A percentile compares a stretch with the other conserved stretches of the same genome.
Evolutionary conservation across 2,888 invertebrate genomes (phyloP).

Genomic region (Oxyscelio sp.): DNA sequence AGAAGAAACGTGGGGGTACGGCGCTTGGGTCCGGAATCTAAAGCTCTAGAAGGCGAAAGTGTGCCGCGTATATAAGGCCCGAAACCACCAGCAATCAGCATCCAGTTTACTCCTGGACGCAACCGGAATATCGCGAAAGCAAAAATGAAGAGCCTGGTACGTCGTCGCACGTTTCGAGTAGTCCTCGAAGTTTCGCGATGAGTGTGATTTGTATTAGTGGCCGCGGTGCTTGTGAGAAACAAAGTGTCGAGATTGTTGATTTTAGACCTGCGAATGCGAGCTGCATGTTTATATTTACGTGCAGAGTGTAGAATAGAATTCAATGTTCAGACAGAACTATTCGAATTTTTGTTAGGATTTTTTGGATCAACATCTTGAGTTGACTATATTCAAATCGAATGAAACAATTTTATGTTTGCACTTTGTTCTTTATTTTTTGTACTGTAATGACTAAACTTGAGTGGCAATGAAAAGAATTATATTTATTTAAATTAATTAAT

Average conservation of each 20-base stretch:
- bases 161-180: slow-evolving; percentile 75
- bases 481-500: too few relatives aligned
- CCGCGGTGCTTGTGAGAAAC: slow-evolving; percentile 36
- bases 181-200: slow-evolving; percentile 41
- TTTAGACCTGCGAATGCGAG: too few relatives aligned
- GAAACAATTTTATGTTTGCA: too few relatives aligned
- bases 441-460: too few relatives aligned
- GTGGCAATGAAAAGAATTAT: too few relatives aligned
- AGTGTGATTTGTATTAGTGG: slow-evolving; percentile 50
- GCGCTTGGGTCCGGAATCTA: slow-evolving; percentile 80
- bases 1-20: slow-evolving; percentile 87
- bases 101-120: slow-evolving; percentile 90
- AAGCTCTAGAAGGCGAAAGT: slow-evolving; percentile 89
- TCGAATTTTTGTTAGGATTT: too few relatives aligned
- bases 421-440: too few relatives aligned
- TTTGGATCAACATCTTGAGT: too few relatives aligned
- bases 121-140: slow-evolving; percentile 88
- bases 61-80: slow-evolving; percentile 90
- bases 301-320: too few relatives aligned
- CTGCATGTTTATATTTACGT: too few relatives aligned
- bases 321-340: too few relatives aligned
- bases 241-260: slow-evolving; percentile 5
- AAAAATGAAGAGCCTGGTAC: slow-evolving; percentile 88
- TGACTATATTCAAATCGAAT: too few relatives aligned
- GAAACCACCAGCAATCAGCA: slow-evolving; percentile 89